Base-by-base conservation (phyloP, 2,797 vertebrate species). In the Halcyon smyrnensis region DNA sequence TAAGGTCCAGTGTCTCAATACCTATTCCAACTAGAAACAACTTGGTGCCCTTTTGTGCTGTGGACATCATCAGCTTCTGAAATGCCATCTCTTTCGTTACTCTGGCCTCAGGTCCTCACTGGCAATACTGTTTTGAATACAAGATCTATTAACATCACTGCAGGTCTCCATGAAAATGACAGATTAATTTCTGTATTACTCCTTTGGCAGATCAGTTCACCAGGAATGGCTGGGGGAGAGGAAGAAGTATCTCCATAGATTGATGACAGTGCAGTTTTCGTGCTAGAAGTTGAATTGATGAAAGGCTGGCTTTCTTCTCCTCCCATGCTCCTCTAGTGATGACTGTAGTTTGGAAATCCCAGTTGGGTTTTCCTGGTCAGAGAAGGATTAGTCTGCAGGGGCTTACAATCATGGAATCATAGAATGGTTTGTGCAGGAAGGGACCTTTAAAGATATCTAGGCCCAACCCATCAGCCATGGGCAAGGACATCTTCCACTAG, bases 91-190 rank as follows among this genome's bases (percentile, higher is more conserved):
- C 50, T 46, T 17, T 53, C 89, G 25, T 75, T 88, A 45, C n/a
- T 82, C 36, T 94, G 73, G 39, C 63, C 62, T 95, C 45, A 68
- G 77, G 43, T 93, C 23, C 37, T 96, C 37, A 25, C 76, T 84
- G 63, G 36, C 90, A 88, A 20, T 76, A 65, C 17, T 64, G n/a
- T 69, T 86, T 45, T 41, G 62, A 84, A 63, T 20, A 36, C 2
- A 5, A 59, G 53, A 57, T 79, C 6, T 73, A 48, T 73, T 75
- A 90, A 79, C 36, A 37, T 84, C 68, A 15, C 30, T 73, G 54
- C 37, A 65, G 9, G 94, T 88, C 73, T 94, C 46, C 28, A n/a
- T 82, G 43, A 63, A 90, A 89, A 39, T 17, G 19, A 56, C 15
- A 74, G 57, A 78, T 41, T 79, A 2, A 59, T 87, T 93, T 84